Percentiles rank a stretch among this genome's conserved stretches.
These are phyloP conservation scores for Patella caerulea DNA, from an alignment of 2,888 invertebrate species.

Conservation along the genomic window DNA sequence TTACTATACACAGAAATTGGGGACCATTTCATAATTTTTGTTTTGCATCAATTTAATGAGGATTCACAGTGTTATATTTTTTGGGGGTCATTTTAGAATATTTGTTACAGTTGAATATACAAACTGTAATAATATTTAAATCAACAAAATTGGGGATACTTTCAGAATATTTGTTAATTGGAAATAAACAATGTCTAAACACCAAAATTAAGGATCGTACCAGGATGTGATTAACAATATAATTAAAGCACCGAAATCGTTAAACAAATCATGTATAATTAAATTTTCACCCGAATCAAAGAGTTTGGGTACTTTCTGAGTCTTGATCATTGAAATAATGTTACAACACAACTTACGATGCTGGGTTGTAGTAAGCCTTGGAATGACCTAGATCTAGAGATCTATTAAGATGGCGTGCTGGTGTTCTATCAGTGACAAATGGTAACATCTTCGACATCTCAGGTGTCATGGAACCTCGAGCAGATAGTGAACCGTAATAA, in stretches of 20 bases:
- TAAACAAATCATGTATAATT: too few relatives aligned
- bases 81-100: too few relatives aligned
- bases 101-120: not conserved
- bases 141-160: not conserved
- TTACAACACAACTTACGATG: slow-evolving; percentile 52
- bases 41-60: not conserved
- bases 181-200: too few relatives aligned
- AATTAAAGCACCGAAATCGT: too few relatives aligned
- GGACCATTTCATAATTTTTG: not conserved
- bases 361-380: slow-evolving; percentile 68
- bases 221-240: too few relatives aligned
- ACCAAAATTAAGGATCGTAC: not conserved
- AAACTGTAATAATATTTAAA: not conserved
- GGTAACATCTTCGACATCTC: slow-evolving; percentile 65
- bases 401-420: slow-evolving; percentile 62
- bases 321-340: too few relatives aligned
- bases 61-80: too few relatives aligned
- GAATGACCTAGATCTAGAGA: slow-evolving; percentile 64
- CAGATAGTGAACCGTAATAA: too few relatives aligned
- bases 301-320: too few relatives aligned
- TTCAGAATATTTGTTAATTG: not conserved
- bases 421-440: slow-evolving; percentile 65
- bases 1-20: not conserved
- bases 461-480: slow-evolving; percentile 42
- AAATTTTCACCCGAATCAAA: too few relatives aligned